phyloP scores from a whole-genome alignment of 2,888 invertebrate genomes.

The Trichogramma evanescens region DNA sequence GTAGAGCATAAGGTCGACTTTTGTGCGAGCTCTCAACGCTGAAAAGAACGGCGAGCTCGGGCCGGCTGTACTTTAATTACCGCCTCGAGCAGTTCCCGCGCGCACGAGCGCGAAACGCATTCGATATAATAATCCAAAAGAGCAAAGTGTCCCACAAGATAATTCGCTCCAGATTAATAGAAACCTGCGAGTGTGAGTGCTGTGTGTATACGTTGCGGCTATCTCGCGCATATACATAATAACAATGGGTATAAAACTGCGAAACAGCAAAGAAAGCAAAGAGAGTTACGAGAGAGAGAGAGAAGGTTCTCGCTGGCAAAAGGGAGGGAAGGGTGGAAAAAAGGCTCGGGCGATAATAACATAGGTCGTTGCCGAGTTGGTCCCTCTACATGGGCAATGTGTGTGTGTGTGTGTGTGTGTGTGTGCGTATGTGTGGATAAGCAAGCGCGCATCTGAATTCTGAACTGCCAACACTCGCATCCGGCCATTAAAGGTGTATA shows the following conservation, averaged over 20 bases:
- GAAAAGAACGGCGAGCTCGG: too few relatives aligned
- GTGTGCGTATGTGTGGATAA: neutral
- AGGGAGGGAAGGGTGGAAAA: neutral
- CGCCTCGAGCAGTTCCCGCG: too few relatives aligned
- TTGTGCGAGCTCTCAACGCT: too few relatives aligned
- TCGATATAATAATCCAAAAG: too few relatives aligned
- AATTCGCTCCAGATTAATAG: conserved; percentile 16
- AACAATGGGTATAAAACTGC: neutral
- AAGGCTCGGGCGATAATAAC: neutral
- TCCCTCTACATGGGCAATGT: neutral
- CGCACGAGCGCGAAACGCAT: too few relatives aligned
- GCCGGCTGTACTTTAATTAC: neutral
- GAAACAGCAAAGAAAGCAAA: neutral
- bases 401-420: neutral
- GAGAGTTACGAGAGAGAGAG: neutral
- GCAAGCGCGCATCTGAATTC: neutral
- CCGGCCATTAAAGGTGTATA: conserved; percentile 39
- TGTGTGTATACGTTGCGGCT: neutral
- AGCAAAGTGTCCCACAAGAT: neutral
- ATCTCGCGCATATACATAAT: neutral
- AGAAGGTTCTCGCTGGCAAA: neutral
- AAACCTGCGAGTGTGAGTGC: neutral
- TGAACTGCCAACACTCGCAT: conserved; percentile 18
- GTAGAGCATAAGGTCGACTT: too few relatives aligned
- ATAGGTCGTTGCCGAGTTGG: neutral